phyloP scores from a whole-genome alignment of 2,888 invertebrate species.

The Aquatica leii region DNA sequence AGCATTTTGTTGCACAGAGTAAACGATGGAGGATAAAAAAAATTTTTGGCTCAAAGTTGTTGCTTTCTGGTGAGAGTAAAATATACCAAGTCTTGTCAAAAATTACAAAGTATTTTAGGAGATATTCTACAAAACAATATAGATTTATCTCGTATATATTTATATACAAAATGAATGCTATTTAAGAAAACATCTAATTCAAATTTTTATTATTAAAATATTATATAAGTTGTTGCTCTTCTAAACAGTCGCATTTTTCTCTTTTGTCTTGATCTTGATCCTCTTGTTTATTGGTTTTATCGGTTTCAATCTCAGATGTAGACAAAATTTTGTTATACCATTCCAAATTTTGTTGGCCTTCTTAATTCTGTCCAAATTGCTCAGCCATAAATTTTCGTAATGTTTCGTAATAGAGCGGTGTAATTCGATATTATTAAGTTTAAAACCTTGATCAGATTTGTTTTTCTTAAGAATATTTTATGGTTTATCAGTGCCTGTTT shows the following conservation, averaged over 20 bases:
- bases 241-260: too few relatives aligned
- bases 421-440: too few relatives aligned
- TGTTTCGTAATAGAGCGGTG: neutral
- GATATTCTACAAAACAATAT: constrained; percentile 5
- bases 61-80: neutral
- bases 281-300: too few relatives aligned
- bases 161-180: neutral
- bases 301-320: too few relatives aligned
- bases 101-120: constrained; percentile 8
- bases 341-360: constrained; percentile 1
- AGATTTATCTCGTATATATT: constrained; percentile 9
- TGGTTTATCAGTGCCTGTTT: too few relatives aligned
- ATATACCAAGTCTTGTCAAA: neutral
- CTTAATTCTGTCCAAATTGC: constrained; percentile 1
- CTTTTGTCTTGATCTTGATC: too few relatives aligned
- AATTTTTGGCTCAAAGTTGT: constrained; percentile 11
- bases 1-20: too few relatives aligned
- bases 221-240: neutral
- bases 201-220: constrained; percentile 1
- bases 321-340: too few relatives aligned
- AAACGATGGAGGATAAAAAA: too few relatives aligned
- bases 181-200: neutral
- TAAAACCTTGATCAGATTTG: constrained; percentile 1
- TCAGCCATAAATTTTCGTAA: too few relatives aligned
- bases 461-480: neutral